Base-by-base conservation (phyloP, 2,113 vertebrate genomes). In the Oxyura jamaicensis region DNA sequence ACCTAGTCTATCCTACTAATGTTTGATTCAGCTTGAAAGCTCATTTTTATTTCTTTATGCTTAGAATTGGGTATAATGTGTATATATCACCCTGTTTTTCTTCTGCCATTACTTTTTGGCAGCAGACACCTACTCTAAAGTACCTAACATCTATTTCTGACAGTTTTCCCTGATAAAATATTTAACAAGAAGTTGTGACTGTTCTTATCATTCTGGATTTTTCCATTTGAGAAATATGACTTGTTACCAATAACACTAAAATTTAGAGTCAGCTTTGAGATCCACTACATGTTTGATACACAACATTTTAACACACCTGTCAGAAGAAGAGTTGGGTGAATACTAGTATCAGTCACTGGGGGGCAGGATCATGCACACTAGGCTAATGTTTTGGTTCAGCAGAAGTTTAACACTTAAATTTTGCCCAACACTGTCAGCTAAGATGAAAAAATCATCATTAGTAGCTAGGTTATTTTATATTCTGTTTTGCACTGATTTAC, bases 101-200 rank as follows among this genome's bases (percentile, higher is more conserved):
- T 89, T 80, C 71, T 17, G 31, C 14, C 8, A 1, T n/a, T 81
- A 31, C 11, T 25, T 58, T 77, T 59, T 71, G 36, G 29, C 74
- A 82, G 22, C 12, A 63, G 22, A 21, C 4, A 11, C 4, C 8
- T 17, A 0, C 60, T 96, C 89, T 76, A 65, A 62, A 79, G 39
- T 65, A 71, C 68, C 18, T 46, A 33, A 68, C 89, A 10, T 42
- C 42, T 82, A 82, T 90, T 90, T 94, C 85, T 93, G 67, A 92
- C 44, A 76, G 83, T 90, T 92, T 75, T 95, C 39, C 41, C 74
- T 42, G 74, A 88, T 65, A 95, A 96, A 77, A 95, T 41, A 93
- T 81, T 88, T 93, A 76, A 87, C 79, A 93, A 87, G 66, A 92
- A 86, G 71, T 41, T 83, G 53, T 75, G 48, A 26, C 11, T 84